A percentile compares a stretch with the other conserved stretches of the same genome.
These are phyloP conservation scores for Chitala chitala DNA, from an alignment of 2,113 vertebrate genomes.

Conservation along the genomic window DNA sequence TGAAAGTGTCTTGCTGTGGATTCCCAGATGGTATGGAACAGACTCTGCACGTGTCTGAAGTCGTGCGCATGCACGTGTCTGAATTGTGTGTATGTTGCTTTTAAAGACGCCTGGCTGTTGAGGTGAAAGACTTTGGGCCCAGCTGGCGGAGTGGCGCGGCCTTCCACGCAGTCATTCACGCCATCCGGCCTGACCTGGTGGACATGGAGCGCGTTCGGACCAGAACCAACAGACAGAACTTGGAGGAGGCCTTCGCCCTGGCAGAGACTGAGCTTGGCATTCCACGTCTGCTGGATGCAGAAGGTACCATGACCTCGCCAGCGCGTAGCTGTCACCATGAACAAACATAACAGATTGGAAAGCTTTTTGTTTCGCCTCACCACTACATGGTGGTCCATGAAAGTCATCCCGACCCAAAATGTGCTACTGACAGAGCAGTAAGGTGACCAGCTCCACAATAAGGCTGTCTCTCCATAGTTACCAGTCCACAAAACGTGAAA, in stretches of 20 bases:
- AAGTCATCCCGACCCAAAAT: too few relatives aligned
- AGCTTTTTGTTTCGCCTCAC: too few relatives aligned
- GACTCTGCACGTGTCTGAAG: too few relatives aligned
- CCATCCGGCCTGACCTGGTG: slow-evolving; percentile 73
- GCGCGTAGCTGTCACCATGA: too few relatives aligned
- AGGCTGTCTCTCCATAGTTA: too few relatives aligned
- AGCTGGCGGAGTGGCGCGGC: slow-evolving; percentile 87
- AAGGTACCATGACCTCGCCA: slow-evolving; percentile 79
- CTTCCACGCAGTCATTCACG: slow-evolving; percentile 81
- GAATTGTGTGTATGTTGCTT: slow-evolving; percentile 81
- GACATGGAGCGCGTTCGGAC: slow-evolving; percentile 75
- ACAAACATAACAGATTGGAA: too few relatives aligned
- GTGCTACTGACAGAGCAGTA: too few relatives aligned
- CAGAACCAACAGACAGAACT: slow-evolving; percentile 67
- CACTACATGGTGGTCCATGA: too few relatives aligned
- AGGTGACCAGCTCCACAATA: too few relatives aligned
- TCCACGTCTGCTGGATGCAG: slow-evolving; percentile 77
- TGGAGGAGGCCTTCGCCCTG: slow-evolving; percentile 73
- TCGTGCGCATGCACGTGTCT: background rate
- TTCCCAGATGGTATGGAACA: too few relatives aligned
- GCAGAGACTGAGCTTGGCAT: slow-evolving; percentile 70
- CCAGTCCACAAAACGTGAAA: too few relatives aligned
- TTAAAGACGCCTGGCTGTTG: slow-evolving; percentile 29
- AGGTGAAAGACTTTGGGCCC: slow-evolving; percentile 78
- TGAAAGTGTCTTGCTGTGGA: too few relatives aligned